These are phyloP conservation scores for Lithobius niger DNA, from an alignment of 1,140 invertebrate species.

Conservation along the genomic window DNA sequence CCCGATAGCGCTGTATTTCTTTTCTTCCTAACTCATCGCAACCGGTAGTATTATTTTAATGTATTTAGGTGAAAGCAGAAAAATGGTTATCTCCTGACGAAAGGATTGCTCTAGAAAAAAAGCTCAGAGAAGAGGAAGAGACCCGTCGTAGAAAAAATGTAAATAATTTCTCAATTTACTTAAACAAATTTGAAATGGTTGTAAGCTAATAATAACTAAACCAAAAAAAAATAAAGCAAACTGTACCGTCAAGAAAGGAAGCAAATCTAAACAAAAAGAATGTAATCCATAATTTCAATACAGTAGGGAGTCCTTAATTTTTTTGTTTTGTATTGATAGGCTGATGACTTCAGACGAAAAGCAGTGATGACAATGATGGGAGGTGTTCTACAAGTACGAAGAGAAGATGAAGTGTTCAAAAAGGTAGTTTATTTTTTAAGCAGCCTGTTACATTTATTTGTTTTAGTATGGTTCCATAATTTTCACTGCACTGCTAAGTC, in stretches of 20 bases:
- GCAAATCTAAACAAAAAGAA: not conserved
- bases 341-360: not conserved
- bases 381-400: not conserved
- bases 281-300: not conserved
- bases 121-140: not conserved
- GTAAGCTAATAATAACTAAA: not conserved
- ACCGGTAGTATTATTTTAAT: no score
- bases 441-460: no score
- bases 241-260: not conserved
- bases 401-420: conserved; percentile 6
- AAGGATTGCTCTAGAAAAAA: not conserved
- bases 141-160: not conserved
- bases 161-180: not conserved
- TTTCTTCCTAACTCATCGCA: no score
- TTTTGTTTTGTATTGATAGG: not conserved
- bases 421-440: conserved; percentile 1
- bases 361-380: conserved; percentile 3
- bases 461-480: no score
- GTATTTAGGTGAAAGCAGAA: conserved; percentile 2
- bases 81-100: not conserved
- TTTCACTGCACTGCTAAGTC: no score
- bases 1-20: no score
- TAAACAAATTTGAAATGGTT: not conserved
- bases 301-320: not conserved
- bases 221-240: not conserved